Base-by-base conservation (phyloP, 2,888 invertebrate genomes). In the Phyllotreta striolata region DNA sequence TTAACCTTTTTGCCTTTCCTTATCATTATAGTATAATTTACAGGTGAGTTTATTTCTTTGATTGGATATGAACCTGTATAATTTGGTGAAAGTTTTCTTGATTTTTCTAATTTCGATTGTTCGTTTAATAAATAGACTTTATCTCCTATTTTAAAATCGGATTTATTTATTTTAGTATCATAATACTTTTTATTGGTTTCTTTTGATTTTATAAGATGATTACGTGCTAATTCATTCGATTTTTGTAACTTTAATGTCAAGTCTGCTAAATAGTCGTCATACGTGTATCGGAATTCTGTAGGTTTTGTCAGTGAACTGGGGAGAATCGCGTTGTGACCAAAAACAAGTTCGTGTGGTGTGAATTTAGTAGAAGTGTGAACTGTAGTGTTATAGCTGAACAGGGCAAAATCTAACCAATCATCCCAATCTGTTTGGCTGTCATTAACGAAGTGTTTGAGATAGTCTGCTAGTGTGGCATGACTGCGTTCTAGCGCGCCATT, bases 271-370 rank as follows among this genome's bases (percentile, higher is more conserved):
- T 70, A 72, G 47, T 72, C 61, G 13, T 74, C 73, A 39, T 73
- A 75, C 8, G 72, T 70, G 55, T 73, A 74, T 49, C 68, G 68
- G 49, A 71, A 70, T 66, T 73, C 68, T 47, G 71, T 66, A 51
- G 67, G 51, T 61, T 61, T 51, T 3, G 51, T 51, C 12, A 62
- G 5, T 14, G 43, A n/a, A 8, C 10, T 39, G n/a, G 62, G 56
- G 12, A 62, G 14, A 37, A 38, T 38, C 9, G 60, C 43, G 46
- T 60, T 54, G 14, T 14, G 10, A 3, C 54, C 54, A 24, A 60
- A 54, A 13, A 60, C 13, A 44, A 60, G 34, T 46, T 60, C 60
- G 34, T 52, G 38, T 10, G 54, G 60, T 8, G 54, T 43, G 6
- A 44, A 60, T 54, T 46, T 60, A 7, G 60, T 60, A 1, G 60